A percentile compares a stretch with the other conserved stretches of the same genome.
Conservation (phyloP, 2,113 vertebrate species). For the Thinocorus orbignyianus region DNA sequence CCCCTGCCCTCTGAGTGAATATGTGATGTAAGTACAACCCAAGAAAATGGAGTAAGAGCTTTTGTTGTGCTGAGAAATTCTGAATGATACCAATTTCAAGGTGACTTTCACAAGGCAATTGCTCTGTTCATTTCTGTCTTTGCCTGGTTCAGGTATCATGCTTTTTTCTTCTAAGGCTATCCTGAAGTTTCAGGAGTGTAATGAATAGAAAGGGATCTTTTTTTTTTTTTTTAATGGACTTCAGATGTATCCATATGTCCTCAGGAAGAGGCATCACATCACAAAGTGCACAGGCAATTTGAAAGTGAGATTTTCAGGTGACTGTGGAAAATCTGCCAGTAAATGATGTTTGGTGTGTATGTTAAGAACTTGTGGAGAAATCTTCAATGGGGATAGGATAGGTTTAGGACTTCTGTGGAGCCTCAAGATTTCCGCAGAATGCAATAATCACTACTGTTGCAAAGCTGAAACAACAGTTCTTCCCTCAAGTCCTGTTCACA, state of each 20-base stretch:
- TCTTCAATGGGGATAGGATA: neutral
- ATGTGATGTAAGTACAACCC: neutral
- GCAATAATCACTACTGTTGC: neutral
- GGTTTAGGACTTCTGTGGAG: neutral
- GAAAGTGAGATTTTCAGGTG: neutral
- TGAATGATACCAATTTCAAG: neutral
- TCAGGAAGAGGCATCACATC: neutral
- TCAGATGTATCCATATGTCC: neutral
- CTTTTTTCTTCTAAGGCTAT: neutral
- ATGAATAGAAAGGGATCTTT: neutral
- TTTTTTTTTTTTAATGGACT: neutral
- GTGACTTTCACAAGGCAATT: neutral
- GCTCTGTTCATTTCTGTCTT: neutral
- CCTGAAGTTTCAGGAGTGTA: neutral
- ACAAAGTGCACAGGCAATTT: neutral
- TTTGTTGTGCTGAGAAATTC: neutral
- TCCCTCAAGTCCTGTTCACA: neutral
- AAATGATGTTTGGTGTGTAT: neutral
- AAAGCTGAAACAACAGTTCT: neutral
- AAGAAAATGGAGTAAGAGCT: neutral
- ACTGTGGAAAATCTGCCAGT: neutral
- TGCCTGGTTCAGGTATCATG: neutral
- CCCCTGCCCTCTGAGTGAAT: neutral
- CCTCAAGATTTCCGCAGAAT: neutral
- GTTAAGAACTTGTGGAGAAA: neutral